Evolutionary conservation across 1,140 invertebrate species (phyloP).

Genomic region (Eubasilissa regina): DNA sequence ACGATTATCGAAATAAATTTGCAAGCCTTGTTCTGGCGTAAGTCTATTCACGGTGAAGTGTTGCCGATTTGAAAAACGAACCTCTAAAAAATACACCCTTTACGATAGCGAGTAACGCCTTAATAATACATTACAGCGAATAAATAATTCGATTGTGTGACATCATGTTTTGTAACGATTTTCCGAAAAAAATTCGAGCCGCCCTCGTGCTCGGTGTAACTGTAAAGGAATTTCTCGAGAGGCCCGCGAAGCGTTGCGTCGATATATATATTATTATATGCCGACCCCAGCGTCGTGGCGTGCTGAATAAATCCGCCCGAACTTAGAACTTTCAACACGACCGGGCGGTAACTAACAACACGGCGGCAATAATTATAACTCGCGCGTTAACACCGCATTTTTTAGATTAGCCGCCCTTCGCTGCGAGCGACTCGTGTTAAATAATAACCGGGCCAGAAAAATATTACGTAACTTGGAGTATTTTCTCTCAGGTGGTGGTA

Average conservation of each 20-base stretch:
- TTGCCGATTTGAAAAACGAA: too few species aligned
- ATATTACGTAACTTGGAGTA: too few species aligned
- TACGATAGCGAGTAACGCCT: too few species aligned
- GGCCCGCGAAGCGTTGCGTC: too few species aligned
- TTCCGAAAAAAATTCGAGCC: background rate
- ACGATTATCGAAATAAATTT: too few species aligned
- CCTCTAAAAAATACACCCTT: too few species aligned
- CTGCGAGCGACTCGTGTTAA: too few species aligned
- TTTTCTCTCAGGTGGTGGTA: too few species aligned
- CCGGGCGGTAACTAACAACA: constrained; percentile 1
- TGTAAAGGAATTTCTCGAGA: constrained; percentile 1
- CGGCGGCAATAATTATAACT: background rate
- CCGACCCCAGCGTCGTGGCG: background rate
- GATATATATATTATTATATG: background rate
- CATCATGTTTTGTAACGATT: background rate
- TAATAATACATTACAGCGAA: too few species aligned
- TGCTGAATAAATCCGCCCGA: background rate
- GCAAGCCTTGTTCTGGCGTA: too few species aligned
- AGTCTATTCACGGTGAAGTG: too few species aligned
- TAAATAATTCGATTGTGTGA: background rate
- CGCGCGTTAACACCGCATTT: background rate
- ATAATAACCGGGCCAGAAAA: too few species aligned
- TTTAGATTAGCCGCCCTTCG: background rate
- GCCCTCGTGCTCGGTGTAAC: background rate
- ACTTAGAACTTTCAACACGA: background rate